Evolutionary conservation across 2,888 invertebrate species (phyloP).

Genomic region (Blera fallax): DNA sequence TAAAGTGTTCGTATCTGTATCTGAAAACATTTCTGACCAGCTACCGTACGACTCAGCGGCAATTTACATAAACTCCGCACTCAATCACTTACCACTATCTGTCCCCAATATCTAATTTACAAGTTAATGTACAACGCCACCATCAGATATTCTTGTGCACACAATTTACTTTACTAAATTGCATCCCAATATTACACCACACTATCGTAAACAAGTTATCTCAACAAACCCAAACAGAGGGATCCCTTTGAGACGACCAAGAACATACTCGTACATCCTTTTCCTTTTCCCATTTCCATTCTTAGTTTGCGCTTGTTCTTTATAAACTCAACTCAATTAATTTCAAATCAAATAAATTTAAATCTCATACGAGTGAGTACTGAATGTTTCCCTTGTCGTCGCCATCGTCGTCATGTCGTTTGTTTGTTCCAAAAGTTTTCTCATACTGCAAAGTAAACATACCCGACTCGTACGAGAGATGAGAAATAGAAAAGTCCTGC

Average conservation of each 20-base stretch:
- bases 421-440: slow-evolving; percentile 63
- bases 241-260: slow-evolving; percentile 43
- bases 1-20: too few species aligned
- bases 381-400: too few species aligned
- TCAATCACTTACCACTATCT: slow-evolving; percentile 56
- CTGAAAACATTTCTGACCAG: not conserved
- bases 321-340: slow-evolving; percentile 69
- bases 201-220: slow-evolving; percentile 45
- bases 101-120: slow-evolving; percentile 19
- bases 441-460: slow-evolving; percentile 37
- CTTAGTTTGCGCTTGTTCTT: slow-evolving; percentile 14
- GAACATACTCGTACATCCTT: slow-evolving; percentile 22
- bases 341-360: slow-evolving; percentile 72
- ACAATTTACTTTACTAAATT: slow-evolving; percentile 66
- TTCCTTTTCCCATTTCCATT: not conserved
- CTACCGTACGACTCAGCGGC: not conserved
- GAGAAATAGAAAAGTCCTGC: not conserved
- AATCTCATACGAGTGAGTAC: slow-evolving; percentile 52
- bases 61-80: not conserved
- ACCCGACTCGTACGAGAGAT: not conserved
- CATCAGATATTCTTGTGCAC: slow-evolving; percentile 36
- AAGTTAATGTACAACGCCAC: not conserved
- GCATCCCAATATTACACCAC: slow-evolving; percentile 58
- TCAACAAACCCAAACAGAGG: slow-evolving; percentile 33
- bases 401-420: slow-evolving; percentile 28